These are phyloP conservation scores for Penaeus japonicus DNA, from an alignment of 1,140 invertebrate species.

Conservation along the genomic window DNA sequence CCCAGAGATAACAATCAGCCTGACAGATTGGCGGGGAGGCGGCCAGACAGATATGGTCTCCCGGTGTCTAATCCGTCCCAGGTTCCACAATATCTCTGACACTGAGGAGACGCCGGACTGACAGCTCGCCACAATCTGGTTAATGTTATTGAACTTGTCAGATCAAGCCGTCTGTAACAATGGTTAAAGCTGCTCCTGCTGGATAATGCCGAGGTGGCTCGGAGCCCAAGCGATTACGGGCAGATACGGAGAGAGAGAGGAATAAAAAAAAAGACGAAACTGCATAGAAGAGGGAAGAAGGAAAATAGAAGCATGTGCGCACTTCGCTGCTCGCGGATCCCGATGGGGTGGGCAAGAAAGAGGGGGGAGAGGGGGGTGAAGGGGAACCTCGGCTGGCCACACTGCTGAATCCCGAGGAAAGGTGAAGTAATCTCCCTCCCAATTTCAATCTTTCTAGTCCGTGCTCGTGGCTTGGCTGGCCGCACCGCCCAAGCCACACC, in stretches of 20 bases:
- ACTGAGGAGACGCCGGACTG: conserved; percentile 24
- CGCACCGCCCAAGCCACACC: too few relatives aligned
- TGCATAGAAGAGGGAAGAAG: background rate
- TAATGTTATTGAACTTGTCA: conserved; percentile 26
- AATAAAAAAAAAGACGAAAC: background rate
- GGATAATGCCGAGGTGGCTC: too few relatives aligned
- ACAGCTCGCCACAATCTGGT: conserved; percentile 45
- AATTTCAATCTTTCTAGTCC: background rate
- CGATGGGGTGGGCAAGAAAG: background rate
- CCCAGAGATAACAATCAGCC: too few relatives aligned
- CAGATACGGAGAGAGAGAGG: background rate
- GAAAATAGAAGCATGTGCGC: background rate
- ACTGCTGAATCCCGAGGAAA: background rate
- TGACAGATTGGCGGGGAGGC: too few relatives aligned
- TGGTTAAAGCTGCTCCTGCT: background rate
- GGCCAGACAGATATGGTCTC: too few relatives aligned
- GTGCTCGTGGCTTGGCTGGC: background rate
- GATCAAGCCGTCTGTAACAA: conserved; percentile 8
- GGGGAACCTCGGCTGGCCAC: background rate
- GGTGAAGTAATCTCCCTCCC: background rate
- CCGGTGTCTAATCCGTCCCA: too few relatives aligned
- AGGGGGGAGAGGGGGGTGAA: background rate
- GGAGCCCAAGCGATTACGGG: background rate
- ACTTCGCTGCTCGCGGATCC: too few relatives aligned
- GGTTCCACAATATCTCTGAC: background rate